Evolutionary conservation across 2,888 invertebrate species (phyloP), one percentile per base, ranked within the genome.

Genomic region (Idaea biselata): DNA sequence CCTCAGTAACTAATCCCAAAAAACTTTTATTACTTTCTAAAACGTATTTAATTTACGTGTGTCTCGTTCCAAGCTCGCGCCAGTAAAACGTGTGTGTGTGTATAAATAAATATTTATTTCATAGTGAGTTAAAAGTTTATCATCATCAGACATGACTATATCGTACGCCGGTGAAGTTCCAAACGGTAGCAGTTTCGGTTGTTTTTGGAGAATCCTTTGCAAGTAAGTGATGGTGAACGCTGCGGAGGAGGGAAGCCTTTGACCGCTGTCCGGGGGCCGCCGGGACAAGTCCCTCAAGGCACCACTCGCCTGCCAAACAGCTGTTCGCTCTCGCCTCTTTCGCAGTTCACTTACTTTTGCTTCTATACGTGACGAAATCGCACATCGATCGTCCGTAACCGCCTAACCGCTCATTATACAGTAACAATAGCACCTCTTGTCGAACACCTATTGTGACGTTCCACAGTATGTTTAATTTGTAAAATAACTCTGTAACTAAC

Each of bases 91-190:
- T 87, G 89, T 89, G 85, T 89, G 85, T 88, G 87, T 88, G 86
- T 89, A 80, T 88, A 83, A 80, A 87, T 88, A 88, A 88, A 89
- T 89, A 89, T 84, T 82, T 85, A 88, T 84, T 82, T 80, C 76
- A 81, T 82, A 81, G 86, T 84, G 85, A 81, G 76, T 81, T 79
- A 80, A 83, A 77, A 74, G 79, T 75, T 78, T 44, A 44, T 44
- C 44, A 32, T 32, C 32, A 81, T 77, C 80, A 84, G 82, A 82
- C 82, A 97, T 97, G 97, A 97, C 97, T 82, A 95, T 97, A 83
- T 97, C 97, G 65, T 97, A 97, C 93, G 96, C 97, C 78, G 96
- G 97, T 81, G 96, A 97, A 90, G 97, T 97, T 81, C 97, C 97
- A 74, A 97, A 97, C 88, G 97, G 97, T 84, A 97, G 97, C 93